Evolutionary conservation across 1,140 invertebrate genomes (phyloP).

Genomic region (Drosophila obscura): DNA sequence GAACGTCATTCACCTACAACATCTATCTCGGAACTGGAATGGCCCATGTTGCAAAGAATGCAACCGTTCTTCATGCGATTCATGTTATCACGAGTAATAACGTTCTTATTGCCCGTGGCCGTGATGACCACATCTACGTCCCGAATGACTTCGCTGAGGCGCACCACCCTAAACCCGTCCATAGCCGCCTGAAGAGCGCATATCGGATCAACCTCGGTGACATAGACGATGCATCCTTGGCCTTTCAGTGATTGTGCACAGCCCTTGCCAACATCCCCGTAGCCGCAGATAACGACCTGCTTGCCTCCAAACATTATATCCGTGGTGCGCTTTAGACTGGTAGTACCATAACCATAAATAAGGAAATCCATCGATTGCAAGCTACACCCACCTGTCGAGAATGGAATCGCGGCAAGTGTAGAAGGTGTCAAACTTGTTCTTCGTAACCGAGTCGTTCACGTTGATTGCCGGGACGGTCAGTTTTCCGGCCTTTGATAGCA

Average conservation of each 20-base stretch:
- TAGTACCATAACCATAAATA: background rate
- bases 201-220: slow-evolving; percentile 99
- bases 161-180: slow-evolving; percentile 98
- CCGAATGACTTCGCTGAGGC: slow-evolving; percentile 95
- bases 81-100: slow-evolving; percentile 96
- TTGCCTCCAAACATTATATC: slow-evolving; percentile 99
- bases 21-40: slow-evolving; percentile 98
- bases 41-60: slow-evolving; percentile 98
- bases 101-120: slow-evolving; percentile 98
- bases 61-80: slow-evolving; percentile 98
- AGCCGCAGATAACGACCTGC: slow-evolving; percentile 98
- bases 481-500: slow-evolving; percentile 96
- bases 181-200: slow-evolving; percentile 99
- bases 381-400: slow-evolving; percentile 65
- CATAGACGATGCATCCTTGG: slow-evolving; percentile 95
- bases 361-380: background rate
- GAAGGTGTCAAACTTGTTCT: slow-evolving; percentile 97
- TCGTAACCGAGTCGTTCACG: slow-evolving; percentile 98
- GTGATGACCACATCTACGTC: slow-evolving; percentile 97
- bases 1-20: slow-evolving; percentile 87
- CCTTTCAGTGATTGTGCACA: slow-evolving; percentile 97
- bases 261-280: slow-evolving; percentile 99
- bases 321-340: slow-evolving; percentile 93
- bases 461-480: slow-evolving; percentile 98
- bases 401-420: slow-evolving; percentile 77